phyloP scores from a whole-genome alignment of 2,113 vertebrate genomes.

The Herpailurus yagouaroundi region DNA sequence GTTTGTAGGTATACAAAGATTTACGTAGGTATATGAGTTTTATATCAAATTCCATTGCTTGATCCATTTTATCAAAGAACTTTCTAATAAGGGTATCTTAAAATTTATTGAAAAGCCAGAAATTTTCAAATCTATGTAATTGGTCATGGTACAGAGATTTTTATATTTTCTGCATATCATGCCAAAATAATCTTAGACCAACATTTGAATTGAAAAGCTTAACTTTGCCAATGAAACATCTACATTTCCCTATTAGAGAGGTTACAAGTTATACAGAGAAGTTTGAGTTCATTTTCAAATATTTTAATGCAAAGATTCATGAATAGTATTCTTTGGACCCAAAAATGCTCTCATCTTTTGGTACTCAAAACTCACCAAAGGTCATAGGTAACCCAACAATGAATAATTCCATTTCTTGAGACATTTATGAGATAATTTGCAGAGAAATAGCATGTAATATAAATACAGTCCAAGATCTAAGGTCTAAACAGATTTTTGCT shows the following conservation, averaged over 20 bases:
- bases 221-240: neutral
- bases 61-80: neutral
- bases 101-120: neutral
- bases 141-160: neutral
- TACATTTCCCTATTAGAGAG: neutral
- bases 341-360: neutral
- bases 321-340: neutral
- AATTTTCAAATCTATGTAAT: slow-evolving; percentile 18
- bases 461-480: slow-evolving; percentile 14
- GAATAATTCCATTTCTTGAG: neutral
- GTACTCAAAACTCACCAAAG: neutral
- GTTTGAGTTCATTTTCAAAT: slow-evolving; percentile 21
- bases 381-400: neutral
- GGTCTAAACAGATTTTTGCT: slow-evolving; percentile 14
- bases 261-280: neutral
- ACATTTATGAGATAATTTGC: slow-evolving; percentile 29
- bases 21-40: neutral
- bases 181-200: slow-evolving; percentile 1
- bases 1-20: neutral
- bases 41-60: neutral
- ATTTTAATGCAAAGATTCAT: slow-evolving; percentile 23
- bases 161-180: neutral
- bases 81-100: neutral
- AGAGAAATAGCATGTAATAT: neutral
- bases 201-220: neutral